These are phyloP conservation scores for Therioaphis trifolii DNA, from an alignment of 2,888 invertebrate species.

Conservation along the genomic window DNA sequence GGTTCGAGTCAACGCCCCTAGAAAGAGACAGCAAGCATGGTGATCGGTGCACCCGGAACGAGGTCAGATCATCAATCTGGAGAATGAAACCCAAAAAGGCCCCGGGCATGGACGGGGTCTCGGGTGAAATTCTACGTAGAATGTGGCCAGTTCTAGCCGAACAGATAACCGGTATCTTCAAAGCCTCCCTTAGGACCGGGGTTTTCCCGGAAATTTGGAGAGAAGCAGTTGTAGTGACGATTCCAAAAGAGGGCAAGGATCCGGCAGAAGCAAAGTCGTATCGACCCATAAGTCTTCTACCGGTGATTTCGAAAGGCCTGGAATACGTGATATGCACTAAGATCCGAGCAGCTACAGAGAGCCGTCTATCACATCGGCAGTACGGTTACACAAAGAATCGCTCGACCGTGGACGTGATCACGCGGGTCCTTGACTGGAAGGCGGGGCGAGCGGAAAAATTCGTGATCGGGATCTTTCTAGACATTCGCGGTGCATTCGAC, in stretches of 20 bases:
- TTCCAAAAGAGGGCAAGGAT: conserved; percentile 66
- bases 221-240: conserved; percentile 64
- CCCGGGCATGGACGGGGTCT: background rate
- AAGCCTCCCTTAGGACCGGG: background rate
- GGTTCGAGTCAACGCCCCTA: background rate
- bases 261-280: conserved; percentile 64
- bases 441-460: background rate
- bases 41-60: background rate
- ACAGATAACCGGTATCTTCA: background rate
- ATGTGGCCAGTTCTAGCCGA: background rate
- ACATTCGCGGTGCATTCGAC: too few species aligned
- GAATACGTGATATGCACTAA: background rate
- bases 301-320: background rate
- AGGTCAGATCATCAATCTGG: background rate
- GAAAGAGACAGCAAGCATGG: background rate
- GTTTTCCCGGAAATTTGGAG: conserved; percentile 65
- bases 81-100: conserved; percentile 67
- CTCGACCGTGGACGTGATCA: background rate
- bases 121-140: background rate
- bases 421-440: background rate
- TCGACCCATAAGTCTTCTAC: conserved; percentile 23
- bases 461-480: background rate
- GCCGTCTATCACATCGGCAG: background rate
- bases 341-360: fast-evolving
- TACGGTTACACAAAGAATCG: background rate